Evolutionary conservation across 2,888 invertebrate genomes (phyloP).

Genomic region (Choreutis nemorana): DNA sequence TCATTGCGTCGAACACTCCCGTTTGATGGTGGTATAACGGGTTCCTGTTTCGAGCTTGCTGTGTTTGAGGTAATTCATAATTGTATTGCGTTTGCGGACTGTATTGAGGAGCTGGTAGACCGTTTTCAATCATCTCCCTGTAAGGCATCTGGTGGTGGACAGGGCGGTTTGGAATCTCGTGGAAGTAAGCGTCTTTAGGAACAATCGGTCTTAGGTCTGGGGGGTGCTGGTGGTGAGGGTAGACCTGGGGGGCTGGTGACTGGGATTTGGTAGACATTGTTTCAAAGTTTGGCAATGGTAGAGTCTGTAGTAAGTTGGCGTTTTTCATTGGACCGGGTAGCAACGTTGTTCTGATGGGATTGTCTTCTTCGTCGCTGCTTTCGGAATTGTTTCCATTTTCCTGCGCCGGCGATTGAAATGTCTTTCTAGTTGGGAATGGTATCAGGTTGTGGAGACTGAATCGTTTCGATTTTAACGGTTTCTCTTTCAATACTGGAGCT

Average conservation of each 20-base stretch:
- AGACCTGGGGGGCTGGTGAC: conserved; percentile 37
- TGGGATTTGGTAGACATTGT: conserved; percentile 54
- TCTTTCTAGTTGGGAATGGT: conserved; percentile 59
- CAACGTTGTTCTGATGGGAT: conserved; percentile 45
- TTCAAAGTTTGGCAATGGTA: conserved; percentile 67
- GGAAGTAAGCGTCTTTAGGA: conserved; percentile 70
- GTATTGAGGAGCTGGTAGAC: conserved; percentile 31
- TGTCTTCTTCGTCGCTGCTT: conserved; percentile 67
- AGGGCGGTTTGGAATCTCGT: conserved; percentile 63
- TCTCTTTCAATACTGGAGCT: conserved; percentile 53
- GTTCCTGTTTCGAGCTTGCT: conserved; percentile 45
- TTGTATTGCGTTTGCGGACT: conserved; percentile 29
- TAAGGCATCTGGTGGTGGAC: conserved; percentile 40
- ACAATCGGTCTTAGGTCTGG: conserved; percentile 46
- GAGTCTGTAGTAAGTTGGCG: conserved; percentile 54
- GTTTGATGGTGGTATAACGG: conserved; percentile 51
- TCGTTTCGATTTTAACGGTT: conserved; percentile 54
- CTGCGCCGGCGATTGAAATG: conserved; percentile 51
- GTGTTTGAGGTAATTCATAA: conserved; percentile 34
- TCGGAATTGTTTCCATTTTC: conserved; percentile 63
- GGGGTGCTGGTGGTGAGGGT: too few species aligned
- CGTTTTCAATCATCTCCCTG: conserved; percentile 30
- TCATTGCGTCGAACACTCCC: conserved; percentile 59
- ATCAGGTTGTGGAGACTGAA: conserved; percentile 60
- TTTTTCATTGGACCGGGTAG: conserved; percentile 66